Conservation (phyloP, 30 jellyfish, hydroid and myxozoan genomes). For the Euphysa ruthae region DNA sequence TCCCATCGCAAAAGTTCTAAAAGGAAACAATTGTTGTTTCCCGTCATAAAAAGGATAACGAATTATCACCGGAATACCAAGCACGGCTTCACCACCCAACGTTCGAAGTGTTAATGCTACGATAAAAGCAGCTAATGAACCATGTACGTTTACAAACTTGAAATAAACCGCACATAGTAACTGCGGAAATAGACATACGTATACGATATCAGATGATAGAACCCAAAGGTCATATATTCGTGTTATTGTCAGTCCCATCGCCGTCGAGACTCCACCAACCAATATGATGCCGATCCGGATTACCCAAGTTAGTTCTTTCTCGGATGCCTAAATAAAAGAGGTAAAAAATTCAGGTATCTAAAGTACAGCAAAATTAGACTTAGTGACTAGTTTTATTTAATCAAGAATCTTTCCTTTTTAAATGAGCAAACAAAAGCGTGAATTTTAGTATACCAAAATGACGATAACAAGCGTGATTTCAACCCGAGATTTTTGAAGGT, state of each 20-base stretch:
- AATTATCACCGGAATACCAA: constrained; percentile 52
- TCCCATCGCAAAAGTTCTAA: constrained; percentile 79
- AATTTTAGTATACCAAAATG: too few species aligned
- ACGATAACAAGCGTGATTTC: too few species aligned
- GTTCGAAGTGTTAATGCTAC: constrained; percentile 60
- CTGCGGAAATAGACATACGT: constrained; percentile 80
- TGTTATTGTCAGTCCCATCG: constrained; percentile 55
- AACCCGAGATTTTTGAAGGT: too few species aligned
- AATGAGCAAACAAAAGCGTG: too few species aligned
- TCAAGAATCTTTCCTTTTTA: too few species aligned
- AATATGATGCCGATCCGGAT: constrained; percentile 64
- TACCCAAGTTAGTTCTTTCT: constrained; percentile 69
- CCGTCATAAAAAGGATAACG: constrained; percentile 67
- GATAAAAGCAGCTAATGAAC: constrained; percentile 60
- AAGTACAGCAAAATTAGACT: too few species aligned
- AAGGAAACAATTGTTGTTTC: constrained; percentile 56
- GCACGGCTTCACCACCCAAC: constrained; percentile 63
- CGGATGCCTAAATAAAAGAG: constrained; percentile 65
- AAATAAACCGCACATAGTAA: constrained; percentile 77
- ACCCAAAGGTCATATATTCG: constrained; percentile 70
- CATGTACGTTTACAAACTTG: constrained; percentile 71
- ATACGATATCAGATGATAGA: constrained; percentile 78
- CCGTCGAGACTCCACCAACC: constrained; percentile 72
- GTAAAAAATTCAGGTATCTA: not conserved
- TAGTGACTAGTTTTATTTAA: too few species aligned